Conservation (phyloP, 1,140 invertebrate species). For the Bradynema listronoti region DNA sequence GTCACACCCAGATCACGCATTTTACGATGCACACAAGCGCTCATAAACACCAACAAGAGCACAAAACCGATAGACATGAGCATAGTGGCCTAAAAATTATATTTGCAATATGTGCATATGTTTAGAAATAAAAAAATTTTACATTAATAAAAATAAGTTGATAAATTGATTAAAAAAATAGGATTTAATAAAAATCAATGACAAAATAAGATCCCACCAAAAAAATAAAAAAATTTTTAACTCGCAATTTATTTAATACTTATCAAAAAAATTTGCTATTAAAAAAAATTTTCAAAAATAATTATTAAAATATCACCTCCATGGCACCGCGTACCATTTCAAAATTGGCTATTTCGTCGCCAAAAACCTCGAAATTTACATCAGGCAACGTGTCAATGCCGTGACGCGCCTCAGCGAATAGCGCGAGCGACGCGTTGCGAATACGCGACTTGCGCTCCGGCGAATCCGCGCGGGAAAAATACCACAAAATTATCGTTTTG, state of each 20-base stretch:
- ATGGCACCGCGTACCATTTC: slow-evolving; percentile 44
- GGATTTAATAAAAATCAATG: too few relatives aligned
- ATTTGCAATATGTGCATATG: neutral
- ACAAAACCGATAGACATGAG: slow-evolving; percentile 54
- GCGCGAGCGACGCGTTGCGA: slow-evolving; percentile 22
- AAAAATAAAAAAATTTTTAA: too few relatives aligned
- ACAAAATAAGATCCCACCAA: too few relatives aligned
- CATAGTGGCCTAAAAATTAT: slow-evolving; percentile 42
- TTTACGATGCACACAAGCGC: slow-evolving; percentile 36
- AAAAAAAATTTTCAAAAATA: neutral
- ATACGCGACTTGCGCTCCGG: slow-evolving; percentile 20
- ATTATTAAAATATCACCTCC: slow-evolving; percentile 4
- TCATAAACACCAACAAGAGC: slow-evolving; percentile 47
- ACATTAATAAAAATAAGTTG: too few relatives aligned
- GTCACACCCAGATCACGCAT: slow-evolving; percentile 20
- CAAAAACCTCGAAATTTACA: slow-evolving; percentile 47
- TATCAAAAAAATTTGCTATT: too few relatives aligned
- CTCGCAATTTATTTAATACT: too few relatives aligned
- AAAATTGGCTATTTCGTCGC: slow-evolving; percentile 44
- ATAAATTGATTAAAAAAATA: too few relatives aligned
- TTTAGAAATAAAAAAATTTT: too few relatives aligned
- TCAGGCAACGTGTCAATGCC: slow-evolving; percentile 28
- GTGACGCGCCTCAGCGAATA: slow-evolving; percentile 35
- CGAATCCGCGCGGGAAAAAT: slow-evolving; percentile 46
- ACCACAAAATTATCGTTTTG: slow-evolving; percentile 43